Base-by-base conservation (phyloP, 2,888 invertebrate genomes). In the Bellardia pandia region DNA sequence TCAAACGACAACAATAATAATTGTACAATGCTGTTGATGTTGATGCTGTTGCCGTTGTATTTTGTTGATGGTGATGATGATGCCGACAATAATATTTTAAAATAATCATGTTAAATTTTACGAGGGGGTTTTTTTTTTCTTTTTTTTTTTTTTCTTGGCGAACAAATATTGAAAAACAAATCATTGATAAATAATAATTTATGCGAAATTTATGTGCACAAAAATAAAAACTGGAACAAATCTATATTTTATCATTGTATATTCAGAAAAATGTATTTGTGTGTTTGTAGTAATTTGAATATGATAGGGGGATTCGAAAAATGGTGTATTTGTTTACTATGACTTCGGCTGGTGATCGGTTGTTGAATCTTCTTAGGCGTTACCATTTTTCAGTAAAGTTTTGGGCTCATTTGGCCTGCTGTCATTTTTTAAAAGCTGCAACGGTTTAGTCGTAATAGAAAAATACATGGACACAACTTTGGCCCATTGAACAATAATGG, bases 1-100 rank as follows among this genome's bases (percentile, higher is more conserved):
- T 53, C 45, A 33, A 75, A 56, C 48, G 79, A 85, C 85, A 69
- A 53, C 60, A 62, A 68, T 72, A 74, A 81, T 75, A 75, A 75
- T 75, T 40, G 40, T 72, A 72, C 40, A 60, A 83, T 13, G 71
- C 9, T 68, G 11, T 62, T 51, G 71, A 72, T 66, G 64, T 48
- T 58, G 56, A 51, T 33, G 37, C 16, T 23, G n/a, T 40, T 64
- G 56, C 23, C 23, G 23, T 23, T 23, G 23, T 23, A 23, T 23
- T 23, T 58, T 48, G 62, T 8, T 56, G 45, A 23, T 56, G 8
- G 56, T 56, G n/a, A 48, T 14, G 40, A 60, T 30, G 66, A 75
- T 80, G 53, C 30, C 16, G 30, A 42, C n/a, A 80, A 71, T 71
- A 45, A 68, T 79, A 60, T 51, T 16, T 14, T 9, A 45, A 64